Evolutionary conservation across 2,113 vertebrate species (phyloP).

Genomic region (Percopsis transmontana): DNA sequence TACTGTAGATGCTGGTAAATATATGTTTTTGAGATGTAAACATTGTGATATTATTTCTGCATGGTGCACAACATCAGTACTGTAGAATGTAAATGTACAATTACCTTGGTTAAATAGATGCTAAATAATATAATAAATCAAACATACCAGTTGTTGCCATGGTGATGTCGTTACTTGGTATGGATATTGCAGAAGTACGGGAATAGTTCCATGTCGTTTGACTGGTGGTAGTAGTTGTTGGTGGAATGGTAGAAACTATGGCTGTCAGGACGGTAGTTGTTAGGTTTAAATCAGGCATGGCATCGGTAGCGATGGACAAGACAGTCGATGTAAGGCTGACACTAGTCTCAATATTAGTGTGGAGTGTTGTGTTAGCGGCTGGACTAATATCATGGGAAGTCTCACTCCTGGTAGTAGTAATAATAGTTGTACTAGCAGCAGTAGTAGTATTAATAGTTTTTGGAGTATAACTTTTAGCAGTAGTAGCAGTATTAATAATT

Average conservation of each 20-base stretch:
- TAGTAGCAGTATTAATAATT: slow-evolving; percentile 1
- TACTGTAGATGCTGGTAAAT: too few species aligned
- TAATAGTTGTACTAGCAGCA: background rate
- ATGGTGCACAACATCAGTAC: too few species aligned
- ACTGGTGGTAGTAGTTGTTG: background rate
- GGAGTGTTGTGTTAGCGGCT: background rate
- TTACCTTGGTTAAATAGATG: too few species aligned
- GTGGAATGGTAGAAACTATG: background rate
- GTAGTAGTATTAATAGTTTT: background rate
- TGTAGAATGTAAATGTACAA: too few species aligned
- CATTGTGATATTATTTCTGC: too few species aligned
- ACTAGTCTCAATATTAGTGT: background rate
- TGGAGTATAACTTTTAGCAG: too few species aligned
- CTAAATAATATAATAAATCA: too few species aligned
- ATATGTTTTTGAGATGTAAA: too few species aligned
- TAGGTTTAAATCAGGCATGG: background rate
- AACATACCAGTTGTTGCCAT: slow-evolving; percentile 30
- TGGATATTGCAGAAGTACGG: accelerated
- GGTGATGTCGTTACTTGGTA: background rate
- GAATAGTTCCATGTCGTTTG: too few species aligned
- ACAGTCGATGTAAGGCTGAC: background rate
- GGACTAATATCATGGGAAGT: too few species aligned
- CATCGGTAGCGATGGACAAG: background rate
- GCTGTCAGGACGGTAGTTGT: background rate
- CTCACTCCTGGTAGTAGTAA: too few species aligned